Base-by-base conservation (phyloP, 2,797 vertebrate genomes). In the Protonibea diacanthus region DNA sequence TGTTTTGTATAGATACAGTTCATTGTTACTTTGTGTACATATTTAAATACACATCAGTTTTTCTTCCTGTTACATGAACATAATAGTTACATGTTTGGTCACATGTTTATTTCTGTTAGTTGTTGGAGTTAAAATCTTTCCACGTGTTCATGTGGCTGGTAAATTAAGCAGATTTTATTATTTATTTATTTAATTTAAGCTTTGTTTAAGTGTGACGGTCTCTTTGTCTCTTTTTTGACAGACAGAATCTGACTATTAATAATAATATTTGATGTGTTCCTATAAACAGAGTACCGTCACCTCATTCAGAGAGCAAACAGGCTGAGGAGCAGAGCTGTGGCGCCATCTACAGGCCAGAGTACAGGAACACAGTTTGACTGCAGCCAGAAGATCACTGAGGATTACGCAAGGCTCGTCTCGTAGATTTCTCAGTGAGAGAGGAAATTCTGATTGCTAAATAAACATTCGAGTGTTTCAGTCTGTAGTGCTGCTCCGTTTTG, bases 341-440 rank as follows among this genome's bases (percentile, higher is more conserved):
- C 70, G 58, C 82, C 88, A 77, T 44, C 89, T 89, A 33, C 23
- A 52, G 89, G 76, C 17, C 23, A 23, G 1, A 1, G 17, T 0
- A 9, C 44, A 44, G 2, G 13, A 75, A 21, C 61, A 71, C 81
- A 76, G 2, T n/a, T 4, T 75, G 14, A 63, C 51, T 52, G 25
- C 44, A 38, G 27, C 8, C 7, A 53, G 13, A 10, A 12, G 5
- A 45, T 47, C 29, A 9, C 33, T 38, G 33, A 9, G 8, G 33
- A 9, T 38, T 38, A 38, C 33, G 0, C 9, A 9, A 38, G 33
- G 33, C 33, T 8, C 1, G 33, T 38, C 33, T 33, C 33, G 27
- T n/a, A n/a, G n/a, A 5, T 4, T 27, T 27, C 27, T 25, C 1
- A 21, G n/a, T n/a, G n/a, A n/a, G n/a, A 33, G 13, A 13, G 40